Base-by-base conservation (phyloP, 2,113 vertebrate species). In the Nerophis lumbriciformis region DNA sequence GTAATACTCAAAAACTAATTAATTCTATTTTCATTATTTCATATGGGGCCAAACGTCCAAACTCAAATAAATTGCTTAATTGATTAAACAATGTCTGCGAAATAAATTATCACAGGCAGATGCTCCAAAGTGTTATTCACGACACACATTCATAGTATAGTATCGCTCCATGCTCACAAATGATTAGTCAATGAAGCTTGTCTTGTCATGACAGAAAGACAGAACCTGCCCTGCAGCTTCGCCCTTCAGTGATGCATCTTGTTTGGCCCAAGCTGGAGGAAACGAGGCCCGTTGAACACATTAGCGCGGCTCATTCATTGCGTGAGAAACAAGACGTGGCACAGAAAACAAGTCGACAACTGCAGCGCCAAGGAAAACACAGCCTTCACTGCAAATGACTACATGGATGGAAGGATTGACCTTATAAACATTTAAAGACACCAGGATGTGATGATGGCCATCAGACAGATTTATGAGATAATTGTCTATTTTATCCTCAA, bases 271-370 rank as follows among this genome's bases (percentile, higher is more conserved):
- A 73, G 61, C 65, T 11, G 5, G 35, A 38, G 78, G 84, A 88
- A 83, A 74, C 73, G 51, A 4, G 72, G 72, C 65, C 82, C 77
- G 63, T 68, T 81, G 83, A 85, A 69, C 77, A 61, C 67, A 65
- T 84, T 78, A 82, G 71, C 60, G 35, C 37, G 58, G 83, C 65
- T 78, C 79, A 84, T 63, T 79, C 56, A 66, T 86, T 13, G 85
- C 84, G 82, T 88, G 87, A 81, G 84, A 90, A 85, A 57, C 64
- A 21, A 45, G 54, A 71, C 67, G 51, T 7, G 63, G 11, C 16
- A 16, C 55, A 19, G 36, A 61, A 52, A 16, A 42, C 54, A 63
- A 53, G 56, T 54, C 55, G 67, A 75, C 59, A 60, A 50, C 48
- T 53, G 57, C 28, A 19, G 50, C 28, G 52, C 4, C n/a, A n/a